phyloP scores from a whole-genome alignment of 2,888 invertebrate species.

The Machimus rusticus region DNA sequence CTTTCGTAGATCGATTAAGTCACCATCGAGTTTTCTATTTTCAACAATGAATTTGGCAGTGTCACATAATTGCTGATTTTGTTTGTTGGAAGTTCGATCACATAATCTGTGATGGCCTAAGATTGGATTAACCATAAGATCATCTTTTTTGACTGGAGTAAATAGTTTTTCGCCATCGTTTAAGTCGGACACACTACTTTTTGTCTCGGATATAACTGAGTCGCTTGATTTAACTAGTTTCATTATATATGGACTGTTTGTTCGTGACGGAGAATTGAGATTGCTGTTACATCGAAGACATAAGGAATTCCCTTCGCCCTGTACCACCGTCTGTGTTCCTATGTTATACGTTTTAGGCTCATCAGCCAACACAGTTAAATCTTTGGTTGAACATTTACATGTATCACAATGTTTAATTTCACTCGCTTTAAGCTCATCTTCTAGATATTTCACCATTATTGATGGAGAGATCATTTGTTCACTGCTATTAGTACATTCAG shows the following conservation, averaged over 20 bases:
- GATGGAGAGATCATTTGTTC: conserved; percentile 76
- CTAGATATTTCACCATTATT: conserved; percentile 89
- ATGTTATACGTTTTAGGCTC: conserved; percentile 69
- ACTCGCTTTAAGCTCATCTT: conserved; percentile 82
- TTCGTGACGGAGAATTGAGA: conserved; percentile 62
- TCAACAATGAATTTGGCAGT: conserved; percentile 51
- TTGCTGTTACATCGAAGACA: conserved; percentile 72
- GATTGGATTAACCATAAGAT: conserved; percentile 63
- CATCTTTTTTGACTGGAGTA: conserved; percentile 61
- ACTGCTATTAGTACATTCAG: conserved; percentile 47
- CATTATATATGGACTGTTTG: conserved; percentile 62
- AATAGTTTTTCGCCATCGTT: conserved; percentile 61
- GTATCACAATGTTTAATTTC: conserved; percentile 84
- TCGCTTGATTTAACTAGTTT: conserved; percentile 63
- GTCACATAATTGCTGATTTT: conserved; percentile 47
- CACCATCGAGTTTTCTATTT: conserved; percentile 41
- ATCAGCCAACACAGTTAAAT: conserved; percentile 65
- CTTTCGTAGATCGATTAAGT: conserved; percentile 48
- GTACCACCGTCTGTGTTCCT: conserved; percentile 70
- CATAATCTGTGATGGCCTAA: conserved; percentile 70
- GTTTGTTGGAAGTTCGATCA: conserved; percentile 60
- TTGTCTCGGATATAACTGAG: conserved; percentile 63
- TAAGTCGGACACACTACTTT: conserved; percentile 62
- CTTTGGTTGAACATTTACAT: conserved; percentile 72
- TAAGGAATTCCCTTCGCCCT: conserved; percentile 64